Conservation (phyloP, 2,113 vertebrate genomes). For the Uropsilus gracilis region DNA sequence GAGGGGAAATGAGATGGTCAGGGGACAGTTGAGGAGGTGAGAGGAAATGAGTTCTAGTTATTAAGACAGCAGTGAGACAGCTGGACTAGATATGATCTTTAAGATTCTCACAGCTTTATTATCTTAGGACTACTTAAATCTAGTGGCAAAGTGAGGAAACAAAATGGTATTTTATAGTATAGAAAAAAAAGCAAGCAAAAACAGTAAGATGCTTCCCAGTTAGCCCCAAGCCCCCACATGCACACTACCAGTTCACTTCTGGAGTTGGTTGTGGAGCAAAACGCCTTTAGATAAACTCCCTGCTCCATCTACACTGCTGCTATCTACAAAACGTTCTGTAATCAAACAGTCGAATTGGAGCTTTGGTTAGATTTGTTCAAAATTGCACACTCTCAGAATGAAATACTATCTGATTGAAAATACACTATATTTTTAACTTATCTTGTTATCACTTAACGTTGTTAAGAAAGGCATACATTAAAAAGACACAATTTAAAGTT, state of each 20-base stretch:
- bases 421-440: not conserved
- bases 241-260: not conserved
- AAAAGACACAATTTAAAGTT: not conserved
- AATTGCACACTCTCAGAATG: not conserved
- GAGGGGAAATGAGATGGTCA: no score
- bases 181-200: not conserved
- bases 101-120: not conserved
- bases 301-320: not conserved
- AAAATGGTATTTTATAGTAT: not conserved
- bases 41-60: not conserved
- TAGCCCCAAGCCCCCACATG: no score
- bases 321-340: not conserved
- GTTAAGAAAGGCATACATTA: not conserved
- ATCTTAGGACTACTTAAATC: not conserved
- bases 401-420: not conserved
- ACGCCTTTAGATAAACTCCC: not conserved
- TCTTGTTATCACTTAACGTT: not conserved
- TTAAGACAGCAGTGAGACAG: not conserved
- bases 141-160: slow-evolving; percentile 22
- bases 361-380: slow-evolving; percentile 15
- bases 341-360: not conserved
- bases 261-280: not conserved
- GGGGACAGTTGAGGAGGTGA: not conserved
- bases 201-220: no score
- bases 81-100: not conserved